Base-by-base conservation (phyloP, 2,888 invertebrate genomes). In the Polymixis flavicincta region DNA sequence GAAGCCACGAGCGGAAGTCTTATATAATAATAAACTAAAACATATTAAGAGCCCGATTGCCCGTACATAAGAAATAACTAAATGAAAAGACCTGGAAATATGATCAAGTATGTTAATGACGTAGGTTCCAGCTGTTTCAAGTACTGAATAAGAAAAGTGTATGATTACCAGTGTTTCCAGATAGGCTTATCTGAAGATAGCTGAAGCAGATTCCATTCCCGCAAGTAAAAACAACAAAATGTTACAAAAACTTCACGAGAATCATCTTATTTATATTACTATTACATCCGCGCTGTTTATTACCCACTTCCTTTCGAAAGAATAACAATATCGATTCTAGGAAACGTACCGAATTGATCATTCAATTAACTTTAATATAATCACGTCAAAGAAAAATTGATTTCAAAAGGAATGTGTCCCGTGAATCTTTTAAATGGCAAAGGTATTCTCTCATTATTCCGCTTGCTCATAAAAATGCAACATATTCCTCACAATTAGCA, bases 401-500 rank as follows among this genome's bases (percentile, higher is more conserved):
- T 76, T 67, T 69, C 19, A 59, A 71, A 65, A 68, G 22, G 4
- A 76, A 57, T 50, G 7, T 45, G 55, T 70, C 17, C 48, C 8
- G 22, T 28, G 69, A 66, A 69, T 50, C 32, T 61, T 60, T 61
- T n/a, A 54, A 69, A 71, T 32, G 11, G 57, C 37, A 65, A 74
- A 74, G 54, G 65, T 61, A 45, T 59, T 61, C 28, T 83, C 60
- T 69, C 14, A 68, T 80, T 83, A 76, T 74, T 68, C 63, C 48
- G n/a, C 13, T 19, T 55, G 59, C 74, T 84, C 77, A 84, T 84
- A 81, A 78, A 67, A 83, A 80, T 77, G 76, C 55, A 85, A 80
- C 73, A 80, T 85, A 73, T 83, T 67, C 59, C 68, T 61, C 57
- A 81, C 82, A 85, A 84, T 87, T 87, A 84, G 73, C 82, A 87